Conservation (phyloP, 2,888 invertebrate genomes). For the Encarsia formosa region DNA sequence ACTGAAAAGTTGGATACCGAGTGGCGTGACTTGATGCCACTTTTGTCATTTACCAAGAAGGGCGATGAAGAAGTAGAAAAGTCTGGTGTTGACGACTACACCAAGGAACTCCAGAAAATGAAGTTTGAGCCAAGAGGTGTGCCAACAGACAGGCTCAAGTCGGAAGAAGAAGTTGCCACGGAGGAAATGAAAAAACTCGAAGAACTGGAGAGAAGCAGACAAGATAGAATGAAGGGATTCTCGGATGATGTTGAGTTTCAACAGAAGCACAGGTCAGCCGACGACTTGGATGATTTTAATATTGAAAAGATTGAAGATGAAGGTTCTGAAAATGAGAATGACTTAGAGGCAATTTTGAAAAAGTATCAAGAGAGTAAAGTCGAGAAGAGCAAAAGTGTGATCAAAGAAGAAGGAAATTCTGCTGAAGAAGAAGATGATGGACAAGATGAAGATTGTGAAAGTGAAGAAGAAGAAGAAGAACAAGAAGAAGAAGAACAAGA, state of each 20-base stretch:
- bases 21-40: constrained; percentile 72
- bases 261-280: constrained; percentile 70
- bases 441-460: constrained; percentile 20
- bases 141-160: constrained; percentile 76
- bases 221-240: constrained; percentile 72
- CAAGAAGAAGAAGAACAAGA: constrained; percentile 36
- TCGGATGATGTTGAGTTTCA: constrained; percentile 43
- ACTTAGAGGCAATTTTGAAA: constrained; percentile 36
- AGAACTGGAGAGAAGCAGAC: constrained; percentile 71
- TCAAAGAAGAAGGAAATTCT: constrained; percentile 29
- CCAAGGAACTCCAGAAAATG: constrained; percentile 74
- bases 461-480: constrained; percentile 26
- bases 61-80: constrained; percentile 35
- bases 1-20: constrained; percentile 78
- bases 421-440: constrained; percentile 8
- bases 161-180: constrained; percentile 75
- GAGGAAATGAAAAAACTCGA: constrained; percentile 76
- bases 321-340: constrained; percentile 55
- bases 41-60: constrained; percentile 60
- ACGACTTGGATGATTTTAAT: constrained; percentile 79
- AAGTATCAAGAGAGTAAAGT: constrained; percentile 44
- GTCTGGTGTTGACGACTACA: constrained; percentile 66
- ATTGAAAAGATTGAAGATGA: constrained; percentile 56
- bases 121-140: constrained; percentile 76
- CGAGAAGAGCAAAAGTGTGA: constrained; percentile 34